These are phyloP conservation scores for Chionomys nivalis DNA, from an alignment of 2,113 vertebrate species.

Conservation along the genomic window DNA sequence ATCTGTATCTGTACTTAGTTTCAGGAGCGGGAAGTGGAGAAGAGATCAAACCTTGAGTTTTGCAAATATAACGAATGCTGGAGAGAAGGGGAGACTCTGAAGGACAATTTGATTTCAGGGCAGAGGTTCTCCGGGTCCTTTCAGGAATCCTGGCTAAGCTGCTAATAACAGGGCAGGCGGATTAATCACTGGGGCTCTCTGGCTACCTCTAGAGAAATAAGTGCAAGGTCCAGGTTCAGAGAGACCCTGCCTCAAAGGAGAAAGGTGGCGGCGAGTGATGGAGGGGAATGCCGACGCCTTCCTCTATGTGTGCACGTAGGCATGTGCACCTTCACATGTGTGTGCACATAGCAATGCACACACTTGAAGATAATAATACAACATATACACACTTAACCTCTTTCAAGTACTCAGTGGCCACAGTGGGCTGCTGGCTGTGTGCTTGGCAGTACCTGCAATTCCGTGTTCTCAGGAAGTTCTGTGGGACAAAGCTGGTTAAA, in stretches of 20 bases:
- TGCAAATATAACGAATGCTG: not conserved
- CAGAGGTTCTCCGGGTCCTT: not conserved
- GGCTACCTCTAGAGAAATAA: not conserved
- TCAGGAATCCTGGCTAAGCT: not conserved
- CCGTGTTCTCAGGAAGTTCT: not conserved
- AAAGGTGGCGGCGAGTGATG: accelerated
- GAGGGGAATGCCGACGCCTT: too few species aligned
- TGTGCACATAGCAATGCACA: not conserved
- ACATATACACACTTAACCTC: not conserved
- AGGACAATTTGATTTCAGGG: not conserved
- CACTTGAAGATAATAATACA: not conserved
- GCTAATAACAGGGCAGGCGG: not conserved
- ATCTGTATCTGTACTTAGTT: not conserved
- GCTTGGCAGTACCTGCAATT: not conserved
- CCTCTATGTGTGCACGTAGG: too few species aligned
- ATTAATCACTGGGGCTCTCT: not conserved
- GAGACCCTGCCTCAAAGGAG: not conserved
- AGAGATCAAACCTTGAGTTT: not conserved
- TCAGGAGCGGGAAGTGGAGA: not conserved
- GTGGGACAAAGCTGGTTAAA: not conserved
- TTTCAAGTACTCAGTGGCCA: not conserved
- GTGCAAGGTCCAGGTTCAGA: not conserved
- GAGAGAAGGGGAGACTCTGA: not conserved
- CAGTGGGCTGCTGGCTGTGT: not conserved
- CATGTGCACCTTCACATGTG: not conserved